phyloP scores from a whole-genome alignment of 2,888 invertebrate species.

The Hylaea fasciaria region DNA sequence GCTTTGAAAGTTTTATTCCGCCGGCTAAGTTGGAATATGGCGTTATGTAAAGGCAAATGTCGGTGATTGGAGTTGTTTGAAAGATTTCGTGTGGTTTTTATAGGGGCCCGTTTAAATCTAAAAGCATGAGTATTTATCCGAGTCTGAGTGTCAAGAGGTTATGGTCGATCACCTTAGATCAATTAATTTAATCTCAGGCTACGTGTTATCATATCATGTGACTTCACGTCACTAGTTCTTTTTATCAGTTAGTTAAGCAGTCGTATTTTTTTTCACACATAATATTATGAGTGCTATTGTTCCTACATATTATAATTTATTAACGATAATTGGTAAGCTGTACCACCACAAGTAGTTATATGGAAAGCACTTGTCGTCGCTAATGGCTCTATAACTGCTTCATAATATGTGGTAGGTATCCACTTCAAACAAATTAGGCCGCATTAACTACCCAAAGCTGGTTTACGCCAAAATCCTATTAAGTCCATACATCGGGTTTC shows the following conservation, averaged over 20 bases:
- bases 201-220: too few relatives aligned
- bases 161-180: too few relatives aligned
- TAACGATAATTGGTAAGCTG: too few relatives aligned
- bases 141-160: too few relatives aligned
- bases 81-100: constrained; percentile 4
- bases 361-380: background rate
- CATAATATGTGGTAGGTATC: constrained; percentile 27
- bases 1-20: constrained; percentile 31
- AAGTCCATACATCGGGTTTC: constrained; percentile 46
- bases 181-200: too few relatives aligned
- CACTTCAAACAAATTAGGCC: constrained; percentile 34
- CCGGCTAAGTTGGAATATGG: constrained; percentile 16
- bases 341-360: background rate
- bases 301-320: too few relatives aligned
- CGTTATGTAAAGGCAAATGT: constrained; percentile 22
- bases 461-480: constrained; percentile 40
- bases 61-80: constrained; percentile 13
- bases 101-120: too few relatives aligned
- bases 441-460: constrained; percentile 30
- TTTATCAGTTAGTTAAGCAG: too few relatives aligned
- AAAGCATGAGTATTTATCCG: too few relatives aligned
- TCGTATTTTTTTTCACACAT: too few relatives aligned
- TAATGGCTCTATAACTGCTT: constrained; percentile 16
- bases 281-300: too few relatives aligned
- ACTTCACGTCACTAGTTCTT: too few relatives aligned